A percentile compares a stretch with the other conserved stretches of the same genome.
Conservation (phyloP, 2,797 vertebrate species). For the Chelon labrosus region DNA sequence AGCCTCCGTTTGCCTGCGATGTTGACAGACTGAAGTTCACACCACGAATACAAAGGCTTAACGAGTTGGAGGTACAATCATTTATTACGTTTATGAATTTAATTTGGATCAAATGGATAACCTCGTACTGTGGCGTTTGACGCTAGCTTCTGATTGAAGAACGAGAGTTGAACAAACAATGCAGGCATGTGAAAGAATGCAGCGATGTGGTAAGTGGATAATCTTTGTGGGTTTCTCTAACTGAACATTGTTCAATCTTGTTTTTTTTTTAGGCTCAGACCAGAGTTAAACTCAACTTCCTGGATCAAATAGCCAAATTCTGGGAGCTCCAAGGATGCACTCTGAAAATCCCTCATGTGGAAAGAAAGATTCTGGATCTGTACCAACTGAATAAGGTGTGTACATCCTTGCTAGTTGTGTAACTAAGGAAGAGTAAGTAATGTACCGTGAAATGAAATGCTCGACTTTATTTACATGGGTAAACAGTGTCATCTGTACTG, state of each 20-base stretch:
- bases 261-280: conserved; percentile 93
- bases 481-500: not conserved
- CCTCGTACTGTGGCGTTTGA: too few species aligned
- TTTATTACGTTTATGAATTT: too few species aligned
- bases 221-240: not conserved
- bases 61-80: conserved; percentile 93
- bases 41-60: conserved; percentile 96
- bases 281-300: conserved; percentile 97
- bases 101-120: too few species aligned
- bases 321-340: conserved; percentile 99
- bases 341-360: conserved; percentile 97
- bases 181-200: not conserved
- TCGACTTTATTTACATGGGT: not conserved
- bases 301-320: conserved; percentile 99
- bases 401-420: not conserved
- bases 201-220: not conserved
- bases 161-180: not conserved
- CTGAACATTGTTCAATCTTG: conserved; percentile 16
- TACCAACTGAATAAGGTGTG: conserved; percentile 95
- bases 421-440: not conserved
- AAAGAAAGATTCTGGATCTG: conserved; percentile 96
- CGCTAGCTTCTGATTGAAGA: too few species aligned
- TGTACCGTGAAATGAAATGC: not conserved
- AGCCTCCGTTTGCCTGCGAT: conserved; percentile 98
- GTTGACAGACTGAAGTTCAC: conserved; percentile 98